Conservation (phyloP, 1,140 invertebrate species). For the Hyposmocoma kahamanoa region DNA sequence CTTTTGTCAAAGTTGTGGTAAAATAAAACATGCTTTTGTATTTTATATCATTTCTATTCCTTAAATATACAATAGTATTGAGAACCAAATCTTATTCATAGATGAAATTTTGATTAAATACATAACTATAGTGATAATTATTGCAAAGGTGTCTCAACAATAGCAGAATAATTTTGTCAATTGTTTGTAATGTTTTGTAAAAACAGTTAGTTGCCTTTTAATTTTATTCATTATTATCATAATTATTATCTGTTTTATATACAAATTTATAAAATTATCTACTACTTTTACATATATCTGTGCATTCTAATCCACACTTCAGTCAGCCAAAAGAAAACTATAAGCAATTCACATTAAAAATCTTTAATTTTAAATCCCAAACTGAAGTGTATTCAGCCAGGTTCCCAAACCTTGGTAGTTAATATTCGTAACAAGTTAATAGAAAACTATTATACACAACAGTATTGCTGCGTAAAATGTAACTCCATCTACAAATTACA, state of each 20-base stretch:
- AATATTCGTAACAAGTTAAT: no score
- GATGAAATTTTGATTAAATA: slow-evolving; percentile 36
- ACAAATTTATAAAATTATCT: slow-evolving; percentile 61
- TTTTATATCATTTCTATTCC: slow-evolving; percentile 48
- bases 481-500: no score
- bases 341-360: slow-evolving; percentile 40
- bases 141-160: slow-evolving; percentile 26
- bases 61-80: slow-evolving; percentile 44
- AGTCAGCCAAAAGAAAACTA: slow-evolving; percentile 17
- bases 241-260: slow-evolving; percentile 52
- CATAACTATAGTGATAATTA: slow-evolving; percentile 26
- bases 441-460: no score
- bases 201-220: slow-evolving; percentile 24
- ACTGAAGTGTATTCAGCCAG: no score
- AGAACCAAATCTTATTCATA: slow-evolving; percentile 42
- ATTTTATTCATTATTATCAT: slow-evolving; percentile 32
- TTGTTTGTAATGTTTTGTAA: slow-evolving; percentile 37
- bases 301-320: slow-evolving; percentile 4
- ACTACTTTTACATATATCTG: slow-evolving; percentile 10
- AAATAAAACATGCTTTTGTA: slow-evolving; percentile 26
- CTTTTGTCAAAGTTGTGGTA: no score
- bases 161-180: slow-evolving; percentile 1
- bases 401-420: no score
- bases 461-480: no score
- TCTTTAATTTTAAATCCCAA: no score